phyloP scores from a whole-genome alignment of 2,797 vertebrate genomes.

The Sciaenops ocellatus region DNA sequence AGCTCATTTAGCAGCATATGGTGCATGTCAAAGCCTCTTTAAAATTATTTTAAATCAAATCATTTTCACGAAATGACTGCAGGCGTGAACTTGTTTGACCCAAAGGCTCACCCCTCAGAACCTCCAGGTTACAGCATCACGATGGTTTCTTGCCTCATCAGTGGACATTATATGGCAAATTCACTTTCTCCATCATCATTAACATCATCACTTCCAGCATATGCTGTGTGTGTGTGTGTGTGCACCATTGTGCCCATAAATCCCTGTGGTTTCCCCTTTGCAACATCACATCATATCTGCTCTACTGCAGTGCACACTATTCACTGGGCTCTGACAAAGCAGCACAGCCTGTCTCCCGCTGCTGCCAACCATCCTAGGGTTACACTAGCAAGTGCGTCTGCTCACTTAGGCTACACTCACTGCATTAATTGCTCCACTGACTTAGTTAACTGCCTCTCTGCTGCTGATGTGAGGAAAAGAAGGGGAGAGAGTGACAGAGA shows the following conservation, averaged over 20 bases:
- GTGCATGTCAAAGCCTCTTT: constrained; percentile 32
- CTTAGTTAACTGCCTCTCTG: constrained; percentile 75
- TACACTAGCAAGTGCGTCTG: constrained; percentile 42
- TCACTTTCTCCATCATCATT: constrained; percentile 26
- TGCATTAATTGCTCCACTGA: constrained; percentile 83
- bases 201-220: constrained; percentile 27
- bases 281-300: constrained; percentile 8
- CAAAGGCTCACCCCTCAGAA: constrained; percentile 1
- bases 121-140: neutral
- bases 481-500: constrained; percentile 23
- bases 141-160: constrained; percentile 5
- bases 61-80: constrained; percentile 34
- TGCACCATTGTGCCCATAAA: constrained; percentile 25
- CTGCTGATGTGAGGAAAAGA: constrained; percentile 54
- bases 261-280: constrained; percentile 29
- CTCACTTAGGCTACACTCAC: constrained; percentile 72
- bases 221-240: constrained; percentile 20
- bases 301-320: constrained; percentile 43
- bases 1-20: constrained; percentile 63
- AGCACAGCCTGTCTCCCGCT: constrained; percentile 27
- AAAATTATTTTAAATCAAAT: constrained; percentile 33
- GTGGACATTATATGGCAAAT: constrained; percentile 30
- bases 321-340: constrained; percentile 51
- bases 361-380: constrained; percentile 52
- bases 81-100: constrained; percentile 31